phyloP scores from a whole-genome alignment of 2,113 vertebrate genomes.

The Lophochroa leadbeateri region DNA sequence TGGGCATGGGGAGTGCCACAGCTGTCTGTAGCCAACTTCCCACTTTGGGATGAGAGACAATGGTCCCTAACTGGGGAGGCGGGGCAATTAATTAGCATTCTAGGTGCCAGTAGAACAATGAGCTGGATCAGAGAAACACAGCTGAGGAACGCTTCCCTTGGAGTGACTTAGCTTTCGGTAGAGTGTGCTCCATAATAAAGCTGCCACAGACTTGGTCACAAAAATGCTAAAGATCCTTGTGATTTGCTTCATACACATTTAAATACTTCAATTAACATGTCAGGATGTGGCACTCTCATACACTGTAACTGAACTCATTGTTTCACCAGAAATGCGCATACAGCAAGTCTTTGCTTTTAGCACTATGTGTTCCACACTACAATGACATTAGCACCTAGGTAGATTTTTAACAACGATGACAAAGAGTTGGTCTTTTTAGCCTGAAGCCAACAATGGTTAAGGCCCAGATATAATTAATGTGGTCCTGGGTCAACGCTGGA shows the following conservation, averaged over 20 bases:
- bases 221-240: neutral
- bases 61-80: neutral
- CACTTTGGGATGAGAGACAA: neutral
- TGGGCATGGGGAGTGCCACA: neutral
- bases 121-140: neutral
- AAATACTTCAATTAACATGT: neutral
- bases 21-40: neutral
- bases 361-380: accelerated
- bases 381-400: neutral
- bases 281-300: neutral
- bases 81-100: neutral
- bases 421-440: neutral
- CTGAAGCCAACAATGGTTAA: neutral
- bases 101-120: neutral
- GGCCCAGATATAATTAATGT: neutral
- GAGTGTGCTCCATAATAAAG: neutral
- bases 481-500: neutral
- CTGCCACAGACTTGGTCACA: neutral
- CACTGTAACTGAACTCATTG: neutral
- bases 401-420: neutral
- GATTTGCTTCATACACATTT: neutral
- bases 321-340: neutral
- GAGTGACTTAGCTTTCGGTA: neutral
- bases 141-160: neutral
- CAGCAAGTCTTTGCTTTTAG: neutral